A percentile compares a stretch with the other conserved stretches of the same genome.
phyloP scores from a whole-genome alignment of 1,140 invertebrate genomes.

The Anastrepha ludens region DNA sequence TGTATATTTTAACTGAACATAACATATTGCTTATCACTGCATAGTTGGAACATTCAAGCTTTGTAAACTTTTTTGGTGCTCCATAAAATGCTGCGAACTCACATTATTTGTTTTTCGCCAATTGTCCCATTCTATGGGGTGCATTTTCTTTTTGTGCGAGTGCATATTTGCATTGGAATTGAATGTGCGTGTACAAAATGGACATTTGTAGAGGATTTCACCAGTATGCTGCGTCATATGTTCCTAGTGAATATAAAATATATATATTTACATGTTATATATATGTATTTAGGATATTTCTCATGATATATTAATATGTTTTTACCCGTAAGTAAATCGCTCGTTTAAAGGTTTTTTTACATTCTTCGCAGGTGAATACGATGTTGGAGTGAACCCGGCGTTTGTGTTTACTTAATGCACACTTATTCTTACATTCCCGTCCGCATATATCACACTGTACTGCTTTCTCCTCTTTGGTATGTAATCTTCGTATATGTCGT shows the following conservation, averaged over 20 bases:
- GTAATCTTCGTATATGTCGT: constrained; percentile 66
- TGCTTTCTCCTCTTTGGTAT: constrained; percentile 64
- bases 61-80: neutral
- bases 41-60: too few relatives aligned
- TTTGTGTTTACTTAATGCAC: constrained; percentile 67
- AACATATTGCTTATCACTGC: too few relatives aligned
- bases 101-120: constrained; percentile 70
- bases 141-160: constrained; percentile 71
- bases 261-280: neutral
- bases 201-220: constrained; percentile 70
- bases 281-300: neutral
- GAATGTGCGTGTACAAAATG: constrained; percentile 70
- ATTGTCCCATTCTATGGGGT: constrained; percentile 70
- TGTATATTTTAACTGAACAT: too few relatives aligned
- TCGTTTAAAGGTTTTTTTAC: constrained; percentile 71
- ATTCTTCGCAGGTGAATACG: constrained; percentile 68
- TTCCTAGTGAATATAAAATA: constrained; percentile 61
- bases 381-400: constrained; percentile 69
- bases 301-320: too few relatives aligned
- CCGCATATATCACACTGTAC: constrained; percentile 65
- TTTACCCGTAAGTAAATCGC: constrained; percentile 69
- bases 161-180: constrained; percentile 73
- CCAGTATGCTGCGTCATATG: constrained; percentile 73
- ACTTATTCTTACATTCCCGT: constrained; percentile 67
- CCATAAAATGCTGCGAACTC: constrained; percentile 61